Base-by-base conservation (phyloP, 2,113 vertebrate species). In the Rattus rattus region DNA sequence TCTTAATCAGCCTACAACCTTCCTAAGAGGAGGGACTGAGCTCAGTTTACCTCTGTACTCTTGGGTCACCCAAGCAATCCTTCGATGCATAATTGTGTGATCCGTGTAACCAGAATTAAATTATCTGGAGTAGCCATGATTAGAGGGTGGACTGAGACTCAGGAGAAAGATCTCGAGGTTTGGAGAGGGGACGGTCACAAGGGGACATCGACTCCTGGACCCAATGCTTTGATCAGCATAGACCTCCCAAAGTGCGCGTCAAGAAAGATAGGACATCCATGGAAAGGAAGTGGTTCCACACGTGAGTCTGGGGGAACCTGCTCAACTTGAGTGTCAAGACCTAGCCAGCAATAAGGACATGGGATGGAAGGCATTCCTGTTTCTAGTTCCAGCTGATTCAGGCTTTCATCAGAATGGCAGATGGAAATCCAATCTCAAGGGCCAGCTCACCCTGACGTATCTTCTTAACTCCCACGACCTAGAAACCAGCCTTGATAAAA, bases 1-100 rank as follows among this genome's bases (percentile, higher is more conserved):
- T 83, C 77, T 83, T 65, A n/a, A 26, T n/a, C 24, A 83, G 67
- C 76, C 69, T 59, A 5, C n/a, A 16, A 88, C 33, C 14, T 75
- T 76, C 56, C 77, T 85, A 39, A 70, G 59, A 90, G 67, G 73
- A 92, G 79, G 61, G 84, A 59, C 28, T 22, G 88, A 59, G 36
- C 28, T 94, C 67, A 79, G 7, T 96, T 76, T 88, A 59, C 47
- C 67, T 94, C 91, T 80, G 24, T 52, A 39, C 72, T 61, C 54
- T 90, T 3, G 4, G 7, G 22, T 61, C 79, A 90, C 16, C 84
- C 85, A 80, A 95, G 70, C 19, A 61, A 69, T 85, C 92, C 56
- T n/a, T 81, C 72, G 59, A 26, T 54, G 52, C 5, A 39, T 75
- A 65, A 73, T 70, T 69, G 83, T 59, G 63, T 81, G 54, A 79